Base-by-base conservation (phyloP, 1,140 invertebrate genomes). In the Diabrotica undecimpunctata region DNA sequence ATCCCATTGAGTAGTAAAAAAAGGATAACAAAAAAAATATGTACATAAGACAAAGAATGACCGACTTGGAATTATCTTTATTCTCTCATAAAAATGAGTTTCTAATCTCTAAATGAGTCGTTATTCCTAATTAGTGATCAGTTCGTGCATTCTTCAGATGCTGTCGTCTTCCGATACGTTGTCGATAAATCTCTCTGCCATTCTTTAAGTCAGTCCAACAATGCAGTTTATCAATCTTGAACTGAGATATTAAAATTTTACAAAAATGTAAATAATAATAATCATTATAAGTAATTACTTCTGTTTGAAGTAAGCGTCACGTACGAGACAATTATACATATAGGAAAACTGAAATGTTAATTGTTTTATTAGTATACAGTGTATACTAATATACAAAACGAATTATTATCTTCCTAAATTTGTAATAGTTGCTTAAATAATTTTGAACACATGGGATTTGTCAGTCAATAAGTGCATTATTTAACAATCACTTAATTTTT, bases 91-190 rank as follows among this genome's bases (percentile, higher is more conserved):
- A 46, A 46, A 46, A 46, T n/a, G 41, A 3, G 3, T 10, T 46
- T 10, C 4, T 3, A 46, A 46, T 46, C 41, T 46, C 8, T 10
- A 46, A 46, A 46, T 46, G 41, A 46, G 41, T 46, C 41, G 41
- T 46, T 46, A 46, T 46, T 46, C 41, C 41, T 46, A 46, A 46
- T 46, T 46, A 46, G 41, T 46, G 41, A 46, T 46, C 41, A 46
- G 41, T 46, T 46, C 0, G n/a, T 6, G 41, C 41, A 46, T 46
- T 46, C 41, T 46, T 46, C 2, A 46, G 41, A 46, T 46, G 8
- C 2, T 46, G 41, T 46, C 41, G 41, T 46, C 41, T 46, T 46
- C 41, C 41, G 41, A 46, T 46, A 2, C 41, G n/a, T 3, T n/a
- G n/a, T 46, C 41, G 41, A 46, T 46, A 46, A 46, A 46, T 46